Base-by-base conservation (phyloP, 2,888 invertebrate genomes). In the Acrobasis consociella region DNA sequence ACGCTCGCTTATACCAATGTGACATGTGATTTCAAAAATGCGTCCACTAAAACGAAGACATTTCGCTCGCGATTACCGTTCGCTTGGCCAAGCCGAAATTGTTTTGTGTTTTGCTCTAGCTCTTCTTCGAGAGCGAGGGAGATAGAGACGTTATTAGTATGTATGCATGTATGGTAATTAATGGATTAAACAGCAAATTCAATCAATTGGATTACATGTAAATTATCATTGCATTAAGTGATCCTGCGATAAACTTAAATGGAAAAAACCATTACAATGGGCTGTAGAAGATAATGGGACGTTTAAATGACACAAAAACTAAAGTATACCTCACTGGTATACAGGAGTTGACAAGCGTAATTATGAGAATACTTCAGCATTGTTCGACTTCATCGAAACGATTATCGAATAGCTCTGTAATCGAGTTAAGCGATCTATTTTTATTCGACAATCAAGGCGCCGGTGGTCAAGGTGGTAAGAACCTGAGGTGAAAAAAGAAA, bases 291-390 rank as follows among this genome's bases (percentile, higher is more conserved):
- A 56, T 42, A 56, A 56, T 56, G 5, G 42, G 42, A 39, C 53
- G n/a, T 37, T 37, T 55, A 55, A 55, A 39, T 39, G 16, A 5
- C 38, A 55, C 15, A 55, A 55, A 55, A 55, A 55, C 55, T 55
- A n/a, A 52, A 52, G 13, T 39, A 55, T 55, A 55, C 39, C 42
- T 42, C 42, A 42, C 42, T 42, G 11, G 56, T 13, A 11, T 22
- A 39, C 42, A 56, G 56, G 56, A 42, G 56, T 17, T 56, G 56
- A 56, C 56, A 56, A 42, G 56, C 42, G 13, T 17, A 56, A 56
- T 56, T 56, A 56, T 56, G 56, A 56, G 56, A 56, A 56, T 22
- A 8, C 16, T 38, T 22, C 56, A 17, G 15, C 56, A 56, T 56
- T 56, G 56, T 56, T 56, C 39, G 38, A 39, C 16, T 56, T 46